These are phyloP conservation scores for Raja brachyura DNA, from an alignment of 2,113 vertebrate species.

Conservation along the genomic window DNA sequence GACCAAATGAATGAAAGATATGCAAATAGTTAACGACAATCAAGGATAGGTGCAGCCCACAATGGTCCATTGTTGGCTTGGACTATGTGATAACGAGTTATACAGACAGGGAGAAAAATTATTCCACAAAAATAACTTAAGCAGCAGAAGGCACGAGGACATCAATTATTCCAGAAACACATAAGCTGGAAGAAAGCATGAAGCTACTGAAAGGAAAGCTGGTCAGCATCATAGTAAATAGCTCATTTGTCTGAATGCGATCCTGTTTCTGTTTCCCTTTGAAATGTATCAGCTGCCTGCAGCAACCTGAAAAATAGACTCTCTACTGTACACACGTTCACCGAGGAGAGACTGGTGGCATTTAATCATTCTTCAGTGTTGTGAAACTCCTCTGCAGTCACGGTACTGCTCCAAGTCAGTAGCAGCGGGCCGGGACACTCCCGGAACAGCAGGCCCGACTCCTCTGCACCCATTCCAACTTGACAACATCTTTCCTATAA, in stretches of 20 bases:
- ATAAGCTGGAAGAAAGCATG: background rate
- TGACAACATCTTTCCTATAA: too few species aligned
- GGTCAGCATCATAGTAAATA: background rate
- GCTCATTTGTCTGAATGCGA: background rate
- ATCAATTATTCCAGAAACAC: background rate
- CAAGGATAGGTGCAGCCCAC: too few species aligned
- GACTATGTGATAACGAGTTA: too few species aligned
- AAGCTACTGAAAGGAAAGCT: background rate
- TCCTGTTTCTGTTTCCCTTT: background rate
- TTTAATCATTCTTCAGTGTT: background rate
- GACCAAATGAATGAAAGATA: too few species aligned
- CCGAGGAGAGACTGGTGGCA: background rate
- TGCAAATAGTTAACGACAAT: too few species aligned
- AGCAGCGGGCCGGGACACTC: too few species aligned
- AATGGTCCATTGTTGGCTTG: too few species aligned
- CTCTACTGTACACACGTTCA: background rate
- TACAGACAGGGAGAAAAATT: background rate
- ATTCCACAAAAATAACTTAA: background rate
- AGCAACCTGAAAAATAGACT: background rate
- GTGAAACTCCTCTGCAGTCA: background rate
- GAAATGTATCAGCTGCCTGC: background rate
- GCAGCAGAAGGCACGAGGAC: background rate
- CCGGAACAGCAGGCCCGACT: background rate
- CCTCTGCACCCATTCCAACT: background rate
- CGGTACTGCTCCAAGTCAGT: too few species aligned